Base-by-base conservation (phyloP, 2,888 invertebrate species). In the Hetaerina titia region DNA sequence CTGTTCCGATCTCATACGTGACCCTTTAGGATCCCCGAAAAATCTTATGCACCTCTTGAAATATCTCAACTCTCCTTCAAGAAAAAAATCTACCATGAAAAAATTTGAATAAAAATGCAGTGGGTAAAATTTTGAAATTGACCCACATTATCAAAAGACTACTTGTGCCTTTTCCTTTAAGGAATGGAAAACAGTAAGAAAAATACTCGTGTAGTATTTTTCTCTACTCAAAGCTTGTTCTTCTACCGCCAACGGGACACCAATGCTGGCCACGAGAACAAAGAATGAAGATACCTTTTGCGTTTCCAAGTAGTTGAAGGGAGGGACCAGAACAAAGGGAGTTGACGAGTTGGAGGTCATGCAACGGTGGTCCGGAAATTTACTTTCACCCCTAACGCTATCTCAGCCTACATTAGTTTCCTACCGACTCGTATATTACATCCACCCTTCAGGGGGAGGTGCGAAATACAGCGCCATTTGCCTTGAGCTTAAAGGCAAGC, bases 301-400 rank as follows among this genome's bases (percentile, higher is more conserved):
- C 9, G 81, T 11, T 45, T 45, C 2, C 31, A 15, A 31, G 81
- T 57, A 58, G n/a, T 22, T 19, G 45, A 31, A 56, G n/a, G 6
- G 57, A 17, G 6, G n/a, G 58, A 57, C 7, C 11, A 6, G 57
- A 56, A 31, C 22, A 22, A 89, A 15, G 19, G 45, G 57, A 4
- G 56, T 88, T 11, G 56, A 57, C 13, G 89, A 22, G 57, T 6
- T 11, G 0, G 15, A 57, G 89, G 5, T 57, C 9, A 22, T 7
- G 22, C 11, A 19, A 22, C 57, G 8, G 58, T 6, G 22, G 89
- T 57, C 89, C 89, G 89, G 89, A 89, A 89, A 89, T 89, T 89
- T 89, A 89, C 89, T 89, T 89, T 89, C 89, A 17, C 89, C 89
- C 89, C 57, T 89, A 57, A 57, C 89, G 58, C 89, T 89, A 89